These are phyloP conservation scores for Hymenochirus boettgeri DNA, from an alignment of 2,113 vertebrate species.

Conservation along the genomic window DNA sequence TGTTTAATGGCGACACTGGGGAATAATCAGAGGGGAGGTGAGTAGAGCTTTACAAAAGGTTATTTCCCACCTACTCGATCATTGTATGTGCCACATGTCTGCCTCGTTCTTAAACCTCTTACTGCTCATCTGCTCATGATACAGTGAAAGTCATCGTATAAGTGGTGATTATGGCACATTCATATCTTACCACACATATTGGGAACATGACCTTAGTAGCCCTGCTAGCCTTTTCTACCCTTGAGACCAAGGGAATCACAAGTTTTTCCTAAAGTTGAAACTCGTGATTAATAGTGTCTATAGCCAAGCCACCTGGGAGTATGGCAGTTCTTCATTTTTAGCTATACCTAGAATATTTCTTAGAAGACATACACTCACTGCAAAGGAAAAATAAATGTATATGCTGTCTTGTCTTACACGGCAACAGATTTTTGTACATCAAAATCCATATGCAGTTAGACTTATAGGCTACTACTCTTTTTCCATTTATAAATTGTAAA, in stretches of 20 bases:
- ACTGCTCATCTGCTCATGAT: slow-evolving; percentile 25
- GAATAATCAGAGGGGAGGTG: slow-evolving; percentile 40
- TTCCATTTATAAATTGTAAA: no score
- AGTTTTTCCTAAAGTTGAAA: slow-evolving; percentile 41
- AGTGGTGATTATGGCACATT: slow-evolving; percentile 43
- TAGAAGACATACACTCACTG: neutral
- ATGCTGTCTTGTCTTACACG: neutral
- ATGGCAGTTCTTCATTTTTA: slow-evolving; percentile 19
- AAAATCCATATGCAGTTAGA: neutral
- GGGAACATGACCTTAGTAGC: slow-evolving; percentile 36
- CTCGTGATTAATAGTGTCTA: slow-evolving; percentile 41
- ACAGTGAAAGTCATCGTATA: slow-evolving; percentile 41
- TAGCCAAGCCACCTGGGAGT: slow-evolving; percentile 29
- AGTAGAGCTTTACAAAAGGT: slow-evolving; percentile 38
- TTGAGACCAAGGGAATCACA: slow-evolving; percentile 36
- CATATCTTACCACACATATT: slow-evolving; percentile 43
- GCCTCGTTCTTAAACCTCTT: slow-evolving; percentile 33
- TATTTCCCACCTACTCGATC: slow-evolving; percentile 38
- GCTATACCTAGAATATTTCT: slow-evolving; percentile 28
- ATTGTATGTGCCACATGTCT: slow-evolving; percentile 42
- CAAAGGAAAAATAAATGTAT: slow-evolving; percentile 30
- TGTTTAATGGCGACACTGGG: slow-evolving; percentile 32
- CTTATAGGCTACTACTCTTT: no score
- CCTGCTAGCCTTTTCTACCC: slow-evolving; percentile 32
- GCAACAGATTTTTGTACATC: slow-evolving; percentile 9